Conservation (phyloP, 2,797 vertebrate species). For the Sternarchorhynchus goeldii region DNA sequence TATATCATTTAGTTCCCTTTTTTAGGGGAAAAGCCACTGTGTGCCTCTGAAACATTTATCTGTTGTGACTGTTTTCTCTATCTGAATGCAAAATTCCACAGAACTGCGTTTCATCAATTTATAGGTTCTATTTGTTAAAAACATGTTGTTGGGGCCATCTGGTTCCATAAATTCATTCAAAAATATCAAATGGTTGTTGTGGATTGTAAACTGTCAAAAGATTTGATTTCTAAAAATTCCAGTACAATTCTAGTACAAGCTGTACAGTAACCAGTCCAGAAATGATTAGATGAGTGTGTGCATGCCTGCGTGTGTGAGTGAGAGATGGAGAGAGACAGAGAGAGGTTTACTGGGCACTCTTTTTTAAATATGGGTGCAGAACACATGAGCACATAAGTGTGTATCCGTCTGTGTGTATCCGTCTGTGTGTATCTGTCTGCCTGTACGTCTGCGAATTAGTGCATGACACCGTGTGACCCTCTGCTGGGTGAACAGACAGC, state of each 20-base stretch:
- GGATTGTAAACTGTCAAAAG: neutral
- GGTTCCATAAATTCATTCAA: neutral
- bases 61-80: neutral
- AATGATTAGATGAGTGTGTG: constrained; percentile 25
- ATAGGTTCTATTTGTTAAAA: neutral
- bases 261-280: constrained; percentile 33
- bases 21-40: neutral
- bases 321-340: neutral
- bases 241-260: neutral
- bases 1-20: constrained; percentile 9
- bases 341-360: neutral
- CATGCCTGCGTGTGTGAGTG: constrained; percentile 11
- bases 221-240: constrained; percentile 26
- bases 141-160: too few relatives aligned
- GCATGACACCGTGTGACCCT: neutral
- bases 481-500: constrained; percentile 28
- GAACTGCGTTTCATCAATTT: neutral
- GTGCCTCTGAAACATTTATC: neutral
- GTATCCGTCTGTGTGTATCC: too few relatives aligned
- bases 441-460: too few relatives aligned
- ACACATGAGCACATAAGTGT: too few relatives aligned
- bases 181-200: neutral
- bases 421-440: too few relatives aligned
- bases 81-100: neutral
- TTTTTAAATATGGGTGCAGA: too few relatives aligned